Base-by-base conservation (phyloP, 2,113 vertebrate genomes). In the Nesoenas mayeri region DNA sequence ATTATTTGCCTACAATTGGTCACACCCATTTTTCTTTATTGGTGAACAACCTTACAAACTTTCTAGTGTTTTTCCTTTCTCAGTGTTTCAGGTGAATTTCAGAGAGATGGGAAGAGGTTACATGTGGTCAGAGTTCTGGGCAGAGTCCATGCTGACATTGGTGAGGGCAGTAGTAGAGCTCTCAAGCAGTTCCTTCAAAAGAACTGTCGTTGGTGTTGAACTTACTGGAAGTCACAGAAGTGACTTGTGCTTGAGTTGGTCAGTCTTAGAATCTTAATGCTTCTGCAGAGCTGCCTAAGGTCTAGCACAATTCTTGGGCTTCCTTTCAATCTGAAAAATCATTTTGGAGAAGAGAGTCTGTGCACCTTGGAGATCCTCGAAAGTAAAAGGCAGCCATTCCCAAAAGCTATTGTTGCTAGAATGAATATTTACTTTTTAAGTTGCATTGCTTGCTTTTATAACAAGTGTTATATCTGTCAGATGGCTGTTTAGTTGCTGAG, bases 191-290 rank as follows among this genome's bases (percentile, higher is more conserved):
- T 84, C 79, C 48, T 74, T 74, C 20, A 28, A 57, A 60, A 70
- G n/a, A 80, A 56, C 51, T 89, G 36, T 88, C 88, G 69, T 56
- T 14, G 42, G 36, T 74, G 42, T 58, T 16, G 24, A 79, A 64
- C 32, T 87, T 53, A 42, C 2, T 79, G 74, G 71, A 79, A 14
- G 21, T 90, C 79, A 69, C 34, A 58, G 67, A 88, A 62, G 65
- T 36, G 29, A 22, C 73, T 89, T 91, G 81, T 93, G 77, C 60
- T n/a, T 74, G 51, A 91, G 60, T 91, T 85, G 78, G 84, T 89
- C 93, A 74, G 89, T 94, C 36, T 32, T 24, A 12, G 21, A 64
- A 12, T 92, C 56, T 79, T 88, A 54, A 31, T 8, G 11, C 7
- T 29, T 94, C 70, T 70, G 44, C 15, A 26, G 47, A 85, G 74